These are phyloP conservation scores for Gila orcuttii DNA, from an alignment of 2,113 vertebrate species.

Conservation along the genomic window DNA sequence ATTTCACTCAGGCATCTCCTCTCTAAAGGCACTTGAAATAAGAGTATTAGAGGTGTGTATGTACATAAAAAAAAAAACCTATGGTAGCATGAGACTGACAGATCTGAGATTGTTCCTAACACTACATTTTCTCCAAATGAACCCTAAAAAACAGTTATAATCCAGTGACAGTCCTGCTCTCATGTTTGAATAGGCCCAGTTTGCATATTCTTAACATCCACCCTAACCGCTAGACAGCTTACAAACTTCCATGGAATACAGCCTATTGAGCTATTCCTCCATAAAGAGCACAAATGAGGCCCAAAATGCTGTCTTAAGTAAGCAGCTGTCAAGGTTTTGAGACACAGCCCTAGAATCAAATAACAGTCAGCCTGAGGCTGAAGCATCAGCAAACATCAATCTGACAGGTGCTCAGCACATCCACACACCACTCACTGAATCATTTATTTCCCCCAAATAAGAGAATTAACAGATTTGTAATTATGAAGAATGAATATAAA, in stretches of 20 bases:
- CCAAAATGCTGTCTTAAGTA: not conserved
- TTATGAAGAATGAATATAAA: not conserved
- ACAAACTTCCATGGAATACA: conserved; percentile 28
- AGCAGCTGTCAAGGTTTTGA: not conserved
- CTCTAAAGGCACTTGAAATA: not conserved
- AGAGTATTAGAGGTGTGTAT: not conserved
- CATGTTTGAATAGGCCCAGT: conserved; percentile 50
- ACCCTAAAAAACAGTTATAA: conserved; percentile 14
- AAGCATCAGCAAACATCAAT: conserved; percentile 1
- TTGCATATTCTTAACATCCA: conserved; percentile 58
- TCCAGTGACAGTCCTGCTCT: not conserved
- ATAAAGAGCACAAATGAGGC: not conserved
- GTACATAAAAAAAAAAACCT: not conserved
- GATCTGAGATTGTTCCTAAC: conserved; percentile 16
- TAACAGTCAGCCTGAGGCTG: conserved; percentile 8
- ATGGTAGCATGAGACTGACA: not conserved
- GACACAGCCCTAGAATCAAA: conserved; percentile 27
- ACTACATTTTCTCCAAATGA: conserved; percentile 6
- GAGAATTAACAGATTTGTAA: not conserved
- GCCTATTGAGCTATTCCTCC: not conserved
- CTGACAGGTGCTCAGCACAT: conserved; percentile 26
- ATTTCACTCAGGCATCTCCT: not conserved
- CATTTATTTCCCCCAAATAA: not conserved
- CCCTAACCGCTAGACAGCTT: conserved; percentile 50
- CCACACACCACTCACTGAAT: not conserved